Conservation (phyloP, 2,797 vertebrate genomes). For the Thalassophryne amazonica region DNA sequence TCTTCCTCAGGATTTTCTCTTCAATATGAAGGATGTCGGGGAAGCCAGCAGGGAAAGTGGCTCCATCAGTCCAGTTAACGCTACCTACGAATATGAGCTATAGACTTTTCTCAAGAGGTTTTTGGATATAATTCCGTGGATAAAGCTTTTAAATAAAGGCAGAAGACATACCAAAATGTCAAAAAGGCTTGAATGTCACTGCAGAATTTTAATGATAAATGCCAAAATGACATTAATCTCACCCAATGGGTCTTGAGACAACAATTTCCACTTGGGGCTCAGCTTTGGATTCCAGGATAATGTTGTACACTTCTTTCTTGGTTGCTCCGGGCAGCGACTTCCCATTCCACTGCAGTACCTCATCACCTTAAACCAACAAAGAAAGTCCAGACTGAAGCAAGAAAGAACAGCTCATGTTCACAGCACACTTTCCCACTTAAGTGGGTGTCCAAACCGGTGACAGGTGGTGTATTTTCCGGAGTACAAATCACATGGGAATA, state of each 20-base stretch:
- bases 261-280: slow-evolving; percentile 99
- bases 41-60: slow-evolving; percentile 26
- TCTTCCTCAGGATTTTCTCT: background rate
- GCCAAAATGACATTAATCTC: slow-evolving; percentile 52
- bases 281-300: slow-evolving; percentile 98
- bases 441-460: no score
- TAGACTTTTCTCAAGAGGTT: slow-evolving; percentile 88
- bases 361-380: slow-evolving; percentile 86
- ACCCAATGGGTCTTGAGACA: slow-evolving; percentile 98
- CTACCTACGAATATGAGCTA: slow-evolving; percentile 90
- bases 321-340: slow-evolving; percentile 97
- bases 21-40: slow-evolving; percentile 29
- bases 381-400: slow-evolving; percentile 1
- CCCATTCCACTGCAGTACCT: slow-evolving; percentile 97
- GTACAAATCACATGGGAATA: no score
- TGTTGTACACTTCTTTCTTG: slow-evolving; percentile 99
- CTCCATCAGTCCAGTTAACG: slow-evolving; percentile 29
- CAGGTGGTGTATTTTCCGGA: no score
- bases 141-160: slow-evolving; percentile 78
- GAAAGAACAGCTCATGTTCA: no score
- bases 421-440: no score
- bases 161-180: slow-evolving; percentile 64
- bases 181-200: slow-evolving; percentile 5
- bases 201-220: background rate
- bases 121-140: slow-evolving; percentile 84